Conservation (phyloP, 2,797 vertebrate species). For the Mycteria americana region DNA sequence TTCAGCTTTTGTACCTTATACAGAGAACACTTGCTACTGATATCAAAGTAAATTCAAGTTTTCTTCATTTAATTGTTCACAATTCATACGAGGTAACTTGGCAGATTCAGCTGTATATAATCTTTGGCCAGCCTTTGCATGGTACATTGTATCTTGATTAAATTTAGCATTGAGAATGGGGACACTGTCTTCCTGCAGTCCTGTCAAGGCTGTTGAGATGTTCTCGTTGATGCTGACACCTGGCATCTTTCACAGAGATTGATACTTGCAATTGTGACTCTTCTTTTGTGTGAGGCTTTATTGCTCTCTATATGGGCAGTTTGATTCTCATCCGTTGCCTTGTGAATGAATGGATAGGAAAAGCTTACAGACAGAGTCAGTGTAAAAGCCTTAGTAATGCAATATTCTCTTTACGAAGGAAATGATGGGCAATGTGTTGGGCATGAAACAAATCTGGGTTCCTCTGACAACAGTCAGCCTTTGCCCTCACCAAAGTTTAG, state of each 20-base stretch:
- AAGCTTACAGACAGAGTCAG: neutral
- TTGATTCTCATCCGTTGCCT: neutral
- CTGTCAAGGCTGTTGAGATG: constrained; percentile 23
- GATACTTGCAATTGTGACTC: constrained; percentile 1
- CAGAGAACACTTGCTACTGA: neutral
- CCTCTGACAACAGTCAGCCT: neutral
- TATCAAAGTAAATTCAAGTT: constrained; percentile 1
- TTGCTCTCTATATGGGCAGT: neutral
- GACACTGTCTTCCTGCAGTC: neutral
- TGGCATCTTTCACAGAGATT: constrained; percentile 11
- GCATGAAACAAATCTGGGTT: neutral
- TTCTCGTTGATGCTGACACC: neutral
- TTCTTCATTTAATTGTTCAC: neutral
- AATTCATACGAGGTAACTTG: neutral
- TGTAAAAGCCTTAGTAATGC: neutral
- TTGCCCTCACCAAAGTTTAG: neutral
- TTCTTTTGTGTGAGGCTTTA: neutral
- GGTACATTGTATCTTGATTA: constrained; percentile 6
- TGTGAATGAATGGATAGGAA: neutral
- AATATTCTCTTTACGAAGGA: neutral
- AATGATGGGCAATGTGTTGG: neutral
- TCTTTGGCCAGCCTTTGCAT: neutral
- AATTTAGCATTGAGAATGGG: neutral
- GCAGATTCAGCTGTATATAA: neutral
- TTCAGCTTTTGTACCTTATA: neutral